phyloP scores from a whole-genome alignment of 2,888 invertebrate genomes.

The Liopterus haemorrhoidalis region DNA sequence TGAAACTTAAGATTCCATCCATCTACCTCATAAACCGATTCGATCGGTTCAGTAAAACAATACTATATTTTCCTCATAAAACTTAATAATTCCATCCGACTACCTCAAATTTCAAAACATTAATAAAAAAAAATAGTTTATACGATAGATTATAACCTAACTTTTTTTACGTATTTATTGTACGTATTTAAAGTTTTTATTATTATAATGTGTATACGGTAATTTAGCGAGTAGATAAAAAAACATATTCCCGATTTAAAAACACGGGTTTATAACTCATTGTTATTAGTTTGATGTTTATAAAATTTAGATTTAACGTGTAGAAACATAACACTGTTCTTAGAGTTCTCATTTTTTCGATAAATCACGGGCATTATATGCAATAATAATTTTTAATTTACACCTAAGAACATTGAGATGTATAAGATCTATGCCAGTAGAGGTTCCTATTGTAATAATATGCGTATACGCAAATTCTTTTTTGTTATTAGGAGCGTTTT shows the following conservation, averaged over 20 bases:
- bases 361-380: constrained; percentile 5
- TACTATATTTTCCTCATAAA: constrained; percentile 35
- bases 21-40: constrained; percentile 51
- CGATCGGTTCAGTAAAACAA: constrained; percentile 2
- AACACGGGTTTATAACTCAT: too few species aligned
- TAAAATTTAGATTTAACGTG: constrained; percentile 17
- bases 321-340: constrained; percentile 20
- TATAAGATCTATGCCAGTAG: too few species aligned
- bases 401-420: too few species aligned
- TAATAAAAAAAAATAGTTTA: constrained; percentile 31
- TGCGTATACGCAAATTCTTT: too few species aligned
- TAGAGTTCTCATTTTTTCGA: constrained; percentile 15
- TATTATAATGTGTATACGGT: constrained; percentile 22
- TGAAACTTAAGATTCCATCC: constrained; percentile 50
- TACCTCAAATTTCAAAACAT: constrained; percentile 54
- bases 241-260: too few species aligned
- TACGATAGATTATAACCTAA: constrained; percentile 24
- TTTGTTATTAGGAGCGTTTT: too few species aligned
- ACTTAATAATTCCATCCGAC: constrained; percentile 60
- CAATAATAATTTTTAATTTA: constrained; percentile 19
- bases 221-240: constrained; percentile 20
- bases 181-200: too few species aligned
- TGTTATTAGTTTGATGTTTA: constrained; percentile 20
- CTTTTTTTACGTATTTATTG: too few species aligned
- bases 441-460: too few species aligned